These are phyloP conservation scores for Spea hammondii DNA, from an alignment of 2,797 vertebrate genomes.

Conservation along the genomic window DNA sequence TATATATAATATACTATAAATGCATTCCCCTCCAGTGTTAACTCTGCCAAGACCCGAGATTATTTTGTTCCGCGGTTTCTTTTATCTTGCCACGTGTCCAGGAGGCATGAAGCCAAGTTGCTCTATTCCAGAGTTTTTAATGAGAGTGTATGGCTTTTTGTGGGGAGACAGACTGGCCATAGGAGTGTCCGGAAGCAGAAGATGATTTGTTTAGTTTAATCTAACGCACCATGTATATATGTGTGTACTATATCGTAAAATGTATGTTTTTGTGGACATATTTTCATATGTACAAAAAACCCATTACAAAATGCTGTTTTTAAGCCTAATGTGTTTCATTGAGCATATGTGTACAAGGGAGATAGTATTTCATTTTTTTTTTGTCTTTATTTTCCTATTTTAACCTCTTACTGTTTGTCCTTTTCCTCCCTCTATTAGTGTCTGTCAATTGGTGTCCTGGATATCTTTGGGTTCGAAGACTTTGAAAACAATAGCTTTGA, in stretches of 20 bases:
- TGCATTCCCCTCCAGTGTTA: background rate
- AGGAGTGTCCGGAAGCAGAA: constrained; percentile 3
- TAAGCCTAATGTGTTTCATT: too few relatives aligned
- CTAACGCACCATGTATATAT: too few relatives aligned
- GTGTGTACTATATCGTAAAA: too few relatives aligned
- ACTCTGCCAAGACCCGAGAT: background rate
- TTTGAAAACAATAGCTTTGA: constrained; percentile 98
- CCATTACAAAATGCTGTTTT: too few relatives aligned
- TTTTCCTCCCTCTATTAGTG: constrained; percentile 13
- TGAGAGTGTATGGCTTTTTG: background rate
- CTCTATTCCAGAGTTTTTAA: constrained; percentile 13
- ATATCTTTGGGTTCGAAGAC: constrained; percentile 98
- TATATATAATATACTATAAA: too few relatives aligned
- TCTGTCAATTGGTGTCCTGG: constrained; percentile 70
- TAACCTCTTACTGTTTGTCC: background rate
- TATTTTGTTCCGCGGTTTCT: background rate
- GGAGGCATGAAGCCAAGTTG: background rate
- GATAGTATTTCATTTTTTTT: background rate
- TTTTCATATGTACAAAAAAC: too few relatives aligned
- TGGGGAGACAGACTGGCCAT: constrained; percentile 6
- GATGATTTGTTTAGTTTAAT: too few relatives aligned
- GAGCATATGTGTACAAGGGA: too few relatives aligned
- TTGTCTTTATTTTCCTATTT: background rate
- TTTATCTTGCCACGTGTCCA: background rate
- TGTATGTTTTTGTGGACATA: too few relatives aligned